Evolutionary conservation across 2,888 invertebrate genomes (phyloP), one percentile per base, ranked within the genome.

Genomic region (Hyppa rectilinea): DNA sequence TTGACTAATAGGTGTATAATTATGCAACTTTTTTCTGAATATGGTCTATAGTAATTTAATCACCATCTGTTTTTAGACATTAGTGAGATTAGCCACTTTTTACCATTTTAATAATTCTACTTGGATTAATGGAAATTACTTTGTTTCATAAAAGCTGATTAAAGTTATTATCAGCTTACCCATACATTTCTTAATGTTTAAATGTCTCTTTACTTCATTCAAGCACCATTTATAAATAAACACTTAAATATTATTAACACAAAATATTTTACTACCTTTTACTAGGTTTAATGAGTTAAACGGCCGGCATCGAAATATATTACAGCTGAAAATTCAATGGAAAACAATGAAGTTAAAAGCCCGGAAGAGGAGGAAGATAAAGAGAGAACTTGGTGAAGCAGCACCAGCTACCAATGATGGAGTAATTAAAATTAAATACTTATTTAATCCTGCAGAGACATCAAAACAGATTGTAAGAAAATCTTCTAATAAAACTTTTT

Each of bases 211-310:
- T 17, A 40, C 3, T 38, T 10, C 20, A 38, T 38, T 10, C 20
- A 38, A 10, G 26, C 20, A 26, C 1, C 6, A 12, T 26, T 38
- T 26, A 38, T n/a, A 29, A 20, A 56, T 17, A 56, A 56, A 53
- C 53, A 2, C 17, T 7, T 40, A 7, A n/a, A 29, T n/a, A 43
- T 43, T 43, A 9, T 43, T 29, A 4, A 4, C n/a, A 59, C 4
- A 1, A 14, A 4, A 29, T 58, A 29, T n/a, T 29, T 43, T 29
- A 29, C n/a, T 9, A n/a, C n/a, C n/a, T 14, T 59, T 2, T 29
- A n/a, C 29, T 45, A 59, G 58, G n/a, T 59, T 59, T n/a, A 59
- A 45, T 29, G 62, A 55, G 38, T 56, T 64, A 59, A 64, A 64
- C 59, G 31, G 12, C 14, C 31, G 63, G 17, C 63, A 59, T 64